A percentile compares a stretch with the other conserved stretches of the same genome.
Evolutionary conservation across 2,113 vertebrate genomes (phyloP).

Genomic region (Microtus pennsylvanicus): DNA sequence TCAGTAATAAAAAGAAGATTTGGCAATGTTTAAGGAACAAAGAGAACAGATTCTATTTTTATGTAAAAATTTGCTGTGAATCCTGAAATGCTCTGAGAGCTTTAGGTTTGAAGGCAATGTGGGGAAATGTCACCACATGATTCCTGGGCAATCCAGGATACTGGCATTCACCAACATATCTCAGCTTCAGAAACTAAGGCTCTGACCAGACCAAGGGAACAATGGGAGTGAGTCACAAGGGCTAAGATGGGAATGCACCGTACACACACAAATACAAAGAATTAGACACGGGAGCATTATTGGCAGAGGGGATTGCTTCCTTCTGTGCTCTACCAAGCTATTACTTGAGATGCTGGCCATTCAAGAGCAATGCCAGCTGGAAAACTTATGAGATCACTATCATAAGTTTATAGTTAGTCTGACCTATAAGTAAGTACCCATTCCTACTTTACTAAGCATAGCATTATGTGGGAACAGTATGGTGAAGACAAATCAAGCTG

Average conservation of each 20-base stretch:
- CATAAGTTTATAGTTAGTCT: neutral
- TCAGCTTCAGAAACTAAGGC: neutral
- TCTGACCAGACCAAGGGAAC: neutral
- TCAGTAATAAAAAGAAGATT: neutral
- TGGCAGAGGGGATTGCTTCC: no score
- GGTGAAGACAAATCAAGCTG: neutral
- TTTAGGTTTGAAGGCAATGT: constrained; percentile 6
- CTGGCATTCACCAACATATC: neutral
- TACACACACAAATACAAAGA: neutral
- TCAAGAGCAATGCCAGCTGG: neutral
- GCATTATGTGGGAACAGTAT: neutral
- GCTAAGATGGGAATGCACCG: neutral
- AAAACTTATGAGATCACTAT: neutral
- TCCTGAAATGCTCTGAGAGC: neutral
- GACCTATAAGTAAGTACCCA: neutral
- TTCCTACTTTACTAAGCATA: neutral
- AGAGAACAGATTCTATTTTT: neutral
- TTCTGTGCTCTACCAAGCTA: neutral
- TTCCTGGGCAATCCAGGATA: neutral
- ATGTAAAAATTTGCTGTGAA: neutral
- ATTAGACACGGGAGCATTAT: neutral
- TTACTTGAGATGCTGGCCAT: neutral
- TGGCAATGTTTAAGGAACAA: neutral
- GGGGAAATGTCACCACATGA: neutral
- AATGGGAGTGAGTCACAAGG: neutral